A percentile compares a stretch with the other conserved stretches of the same genome.
These are phyloP conservation scores for Anser cygnoides DNA, from an alignment of 2,113 vertebrate species.

Conservation along the genomic window DNA sequence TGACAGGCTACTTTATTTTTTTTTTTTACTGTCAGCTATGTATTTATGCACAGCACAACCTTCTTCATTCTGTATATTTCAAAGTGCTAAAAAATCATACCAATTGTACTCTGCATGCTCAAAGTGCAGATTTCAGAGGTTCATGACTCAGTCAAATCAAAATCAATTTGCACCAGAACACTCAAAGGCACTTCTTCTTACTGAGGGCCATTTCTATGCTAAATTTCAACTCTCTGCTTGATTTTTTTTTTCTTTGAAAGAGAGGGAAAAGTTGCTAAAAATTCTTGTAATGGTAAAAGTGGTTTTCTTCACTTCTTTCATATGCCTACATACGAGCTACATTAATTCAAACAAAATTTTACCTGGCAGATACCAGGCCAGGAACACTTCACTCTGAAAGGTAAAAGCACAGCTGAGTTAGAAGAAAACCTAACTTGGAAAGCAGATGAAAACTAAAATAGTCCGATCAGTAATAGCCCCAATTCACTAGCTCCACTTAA, in stretches of 20 bases:
- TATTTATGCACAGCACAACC: slow-evolving; percentile 64
- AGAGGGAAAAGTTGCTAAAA: slow-evolving; percentile 14
- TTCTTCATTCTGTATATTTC: slow-evolving; percentile 63
- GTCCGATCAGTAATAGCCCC: neutral
- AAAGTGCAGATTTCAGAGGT: slow-evolving; percentile 71
- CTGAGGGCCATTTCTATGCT: slow-evolving; percentile 64
- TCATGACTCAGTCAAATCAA: slow-evolving; percentile 70
- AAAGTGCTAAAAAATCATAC: slow-evolving; percentile 61
- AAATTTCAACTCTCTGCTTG: slow-evolving; percentile 45
- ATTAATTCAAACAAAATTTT: slow-evolving; percentile 38
- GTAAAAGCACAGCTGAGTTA: neutral
- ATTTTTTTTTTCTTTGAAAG: neutral
- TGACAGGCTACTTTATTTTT: slow-evolving; percentile 47
- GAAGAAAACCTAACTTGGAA: neutral
- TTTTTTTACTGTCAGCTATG: slow-evolving; percentile 66
- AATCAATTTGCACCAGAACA: slow-evolving; percentile 72
- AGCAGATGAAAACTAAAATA: neutral
- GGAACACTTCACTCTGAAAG: neutral
- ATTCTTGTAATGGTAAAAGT: neutral
- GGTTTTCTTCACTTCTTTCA: slow-evolving; percentile 38
- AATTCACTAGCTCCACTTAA: neutral
- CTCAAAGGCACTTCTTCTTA: slow-evolving; percentile 66
- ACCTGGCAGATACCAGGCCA: neutral
- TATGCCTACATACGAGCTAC: slow-evolving; percentile 2
- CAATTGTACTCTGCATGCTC: slow-evolving; percentile 68